Evolutionary conservation across 2,888 invertebrate species (phyloP).

Genomic region (Enchytraeus crypticus): DNA sequence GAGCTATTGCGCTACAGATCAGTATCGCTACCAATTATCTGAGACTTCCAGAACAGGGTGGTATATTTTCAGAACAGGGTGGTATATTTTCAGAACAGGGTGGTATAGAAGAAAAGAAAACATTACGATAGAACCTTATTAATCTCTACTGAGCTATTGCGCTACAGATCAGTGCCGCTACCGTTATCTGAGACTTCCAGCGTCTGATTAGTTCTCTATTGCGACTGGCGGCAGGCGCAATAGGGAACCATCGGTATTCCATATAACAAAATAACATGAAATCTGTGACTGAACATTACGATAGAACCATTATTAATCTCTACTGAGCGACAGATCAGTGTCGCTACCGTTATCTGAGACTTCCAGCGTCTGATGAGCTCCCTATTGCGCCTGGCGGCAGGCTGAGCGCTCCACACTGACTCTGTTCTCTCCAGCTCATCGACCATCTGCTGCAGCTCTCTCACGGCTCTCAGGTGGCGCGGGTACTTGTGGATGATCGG

Average conservation of each 20-base stretch:
- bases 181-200: slow-evolving; percentile 67
- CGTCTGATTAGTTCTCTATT: slow-evolving; percentile 74
- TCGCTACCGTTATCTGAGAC: slow-evolving; percentile 56
- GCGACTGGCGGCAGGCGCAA: slow-evolving; percentile 48
- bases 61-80: too few species aligned
- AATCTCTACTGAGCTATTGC: too few species aligned
- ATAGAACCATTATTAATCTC: too few species aligned
- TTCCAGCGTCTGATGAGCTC: slow-evolving; percentile 78
- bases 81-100: too few species aligned
- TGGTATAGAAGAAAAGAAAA: too few species aligned
- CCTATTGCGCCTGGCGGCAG: slow-evolving; percentile 58
- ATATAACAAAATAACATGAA: too few species aligned
- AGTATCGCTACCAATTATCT: slow-evolving; percentile 50
- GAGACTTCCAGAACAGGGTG: slow-evolving; percentile 81
- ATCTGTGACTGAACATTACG: too few species aligned
- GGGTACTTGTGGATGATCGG: slow-evolving; percentile 80
- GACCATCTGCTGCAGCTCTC: slow-evolving; percentile 63
- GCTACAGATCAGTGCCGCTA: too few species aligned
- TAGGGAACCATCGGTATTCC: too few species aligned
- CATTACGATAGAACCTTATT: too few species aligned
- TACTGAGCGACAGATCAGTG: too few species aligned
- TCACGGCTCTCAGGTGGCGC: slow-evolving; percentile 63
- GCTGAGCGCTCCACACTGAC: slow-evolving; percentile 44
- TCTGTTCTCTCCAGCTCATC: slow-evolving; percentile 53
- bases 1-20: too few species aligned